Base-by-base conservation (phyloP, 2,888 invertebrate species). In the Nycteola revayana region DNA sequence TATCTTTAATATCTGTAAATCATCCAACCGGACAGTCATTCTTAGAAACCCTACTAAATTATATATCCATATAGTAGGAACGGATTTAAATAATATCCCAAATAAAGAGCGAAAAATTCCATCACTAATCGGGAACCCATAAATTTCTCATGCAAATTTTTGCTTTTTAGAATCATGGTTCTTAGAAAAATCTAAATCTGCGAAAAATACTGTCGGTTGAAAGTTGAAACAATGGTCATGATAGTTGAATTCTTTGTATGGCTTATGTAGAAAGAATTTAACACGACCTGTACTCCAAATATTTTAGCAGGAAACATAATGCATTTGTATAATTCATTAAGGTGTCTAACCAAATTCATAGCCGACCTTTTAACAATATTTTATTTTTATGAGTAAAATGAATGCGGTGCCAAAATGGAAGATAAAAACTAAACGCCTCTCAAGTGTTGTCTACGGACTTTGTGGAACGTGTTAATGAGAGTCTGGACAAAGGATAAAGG, bases 91-190 rank as follows among this genome's bases (percentile, higher is more conserved):
- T 82, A 76, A 82, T 75, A 72, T 75, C 79, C 71, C 71, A 75
- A 72, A 71, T 66, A 67, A 64, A 64, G 67, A 75, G 68, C 73
- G 58, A 75, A 68, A 71, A 66, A 78, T 75, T 68, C 63, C 66
- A 42, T 70, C 64, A 67, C 57, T 56, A 68, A 69, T 63, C 61
- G 66, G 54, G 48, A 49, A 51, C 60, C 58, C 54, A 80, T 82
- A 83, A 84, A 85, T 83, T 68, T 67, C 52, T 44, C 56, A 84
- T 80, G 82, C 77, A 81, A 81, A 87, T 86, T 73, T 74, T 48
- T 60, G 66, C 65, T 67, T 61, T 65, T 66, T 66, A 38, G 47
- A 60, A 57, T 54, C 43, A 55, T 21, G 24, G 42, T 81, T 81
- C 79, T 43, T 21, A 67, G 81, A 79, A 81, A 65, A 46, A 59